Evolutionary conservation across 1,140 invertebrate genomes (phyloP).

Genomic region (Halesus radiatus): DNA sequence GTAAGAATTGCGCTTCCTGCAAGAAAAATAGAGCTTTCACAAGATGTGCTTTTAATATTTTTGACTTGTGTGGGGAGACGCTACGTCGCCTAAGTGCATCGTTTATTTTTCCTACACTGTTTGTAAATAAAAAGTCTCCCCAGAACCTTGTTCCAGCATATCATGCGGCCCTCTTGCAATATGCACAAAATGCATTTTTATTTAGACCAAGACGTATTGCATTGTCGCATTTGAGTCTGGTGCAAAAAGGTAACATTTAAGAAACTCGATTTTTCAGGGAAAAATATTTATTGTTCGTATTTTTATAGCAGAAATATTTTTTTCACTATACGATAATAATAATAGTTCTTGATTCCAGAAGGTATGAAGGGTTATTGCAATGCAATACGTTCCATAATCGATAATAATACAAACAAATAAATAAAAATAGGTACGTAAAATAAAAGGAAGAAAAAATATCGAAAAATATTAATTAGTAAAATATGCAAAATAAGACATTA

Average conservation of each 20-base stretch:
- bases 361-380: no score
- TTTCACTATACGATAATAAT: no score
- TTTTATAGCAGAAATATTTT: no score
- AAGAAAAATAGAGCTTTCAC: background rate
- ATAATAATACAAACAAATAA: no score
- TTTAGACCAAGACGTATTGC: slow-evolving; percentile 6
- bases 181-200: slow-evolving; percentile 28
- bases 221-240: background rate
- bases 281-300: no score
- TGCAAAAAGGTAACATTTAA: background rate
- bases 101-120: slow-evolving; percentile 16
- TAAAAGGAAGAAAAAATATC: no score
- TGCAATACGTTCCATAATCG: no score
- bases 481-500: no score
- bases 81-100: background rate
- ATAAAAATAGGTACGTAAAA: no score
- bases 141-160: background rate
- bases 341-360: no score
- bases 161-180: slow-evolving; percentile 8
- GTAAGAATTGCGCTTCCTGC: background rate
- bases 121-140: slow-evolving; percentile 31
- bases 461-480: no score
- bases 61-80: slow-evolving; percentile 19
- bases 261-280: no score
- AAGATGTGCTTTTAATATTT: slow-evolving; percentile 1